Evolutionary conservation across 2,888 invertebrate genomes (phyloP).

Genomic region (Punctoribates punctum): DNA sequence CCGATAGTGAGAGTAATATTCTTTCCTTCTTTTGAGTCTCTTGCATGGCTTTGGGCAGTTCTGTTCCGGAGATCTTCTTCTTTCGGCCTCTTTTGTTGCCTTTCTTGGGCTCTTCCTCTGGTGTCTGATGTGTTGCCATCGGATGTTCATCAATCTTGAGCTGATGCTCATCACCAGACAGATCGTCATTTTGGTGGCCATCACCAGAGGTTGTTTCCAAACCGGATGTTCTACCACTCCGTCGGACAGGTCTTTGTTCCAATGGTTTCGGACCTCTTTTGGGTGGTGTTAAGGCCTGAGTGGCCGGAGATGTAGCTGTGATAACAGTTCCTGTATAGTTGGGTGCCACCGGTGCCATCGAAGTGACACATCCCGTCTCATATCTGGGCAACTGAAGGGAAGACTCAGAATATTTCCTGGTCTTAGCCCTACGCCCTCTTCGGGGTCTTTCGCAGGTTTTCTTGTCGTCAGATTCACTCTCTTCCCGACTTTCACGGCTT

Average conservation of each 20-base stretch:
- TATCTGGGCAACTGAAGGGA: constrained; percentile 43
- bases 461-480: constrained; percentile 41
- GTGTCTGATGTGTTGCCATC: background rate
- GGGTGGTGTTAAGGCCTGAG: constrained; percentile 6
- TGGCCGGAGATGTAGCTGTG: constrained; percentile 5
- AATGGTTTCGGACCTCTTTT: constrained; percentile 32
- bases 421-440: constrained; percentile 48
- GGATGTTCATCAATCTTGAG: constrained; percentile 34
- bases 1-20: constrained; percentile 30
- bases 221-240: constrained; percentile 41
- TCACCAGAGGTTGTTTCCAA: constrained; percentile 28
- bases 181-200: constrained; percentile 17
- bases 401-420: constrained; percentile 47
- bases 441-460: constrained; percentile 45
- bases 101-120: constrained; percentile 47
- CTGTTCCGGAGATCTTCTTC: constrained; percentile 49
- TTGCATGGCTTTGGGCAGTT: constrained; percentile 1
- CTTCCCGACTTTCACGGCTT: constrained; percentile 40
- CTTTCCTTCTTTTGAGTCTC: constrained; percentile 35
- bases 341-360: background rate
- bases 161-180: constrained; percentile 20
- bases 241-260: constrained; percentile 32
- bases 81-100: constrained; percentile 44
- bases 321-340: constrained; percentile 9
- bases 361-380: constrained; percentile 35